phyloP scores from a whole-genome alignment of 2,888 invertebrate species.

The Adelognathus sp. region DNA sequence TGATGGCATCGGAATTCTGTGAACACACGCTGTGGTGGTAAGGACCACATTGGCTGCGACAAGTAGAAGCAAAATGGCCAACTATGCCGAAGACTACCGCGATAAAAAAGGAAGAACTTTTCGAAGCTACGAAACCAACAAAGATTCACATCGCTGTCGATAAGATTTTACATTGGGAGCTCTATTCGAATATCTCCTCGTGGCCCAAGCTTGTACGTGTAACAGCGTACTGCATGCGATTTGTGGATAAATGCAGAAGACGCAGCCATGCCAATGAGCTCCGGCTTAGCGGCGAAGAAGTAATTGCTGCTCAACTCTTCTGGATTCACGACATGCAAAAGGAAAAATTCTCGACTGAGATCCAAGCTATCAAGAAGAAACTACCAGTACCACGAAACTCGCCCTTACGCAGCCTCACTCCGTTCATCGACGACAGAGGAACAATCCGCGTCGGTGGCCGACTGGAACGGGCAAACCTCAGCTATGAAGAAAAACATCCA shows the following conservation, averaged over 20 bases:
- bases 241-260: background rate
- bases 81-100: slow-evolving; percentile 47
- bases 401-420: slow-evolving; percentile 1
- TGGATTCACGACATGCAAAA: background rate
- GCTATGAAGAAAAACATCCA: slow-evolving; percentile 26
- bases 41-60: slow-evolving; percentile 56
- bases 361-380: background rate
- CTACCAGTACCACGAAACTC: background rate
- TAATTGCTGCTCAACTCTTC: background rate
- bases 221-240: slow-evolving; percentile 14
- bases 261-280: background rate
- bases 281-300: background rate
- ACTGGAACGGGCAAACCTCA: slow-evolving; percentile 12
- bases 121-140: slow-evolving; percentile 57
- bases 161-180: background rate
- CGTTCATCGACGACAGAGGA: slow-evolving; percentile 12
- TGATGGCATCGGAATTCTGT: slow-evolving; percentile 47
- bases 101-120: too few relatives aligned
- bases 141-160: slow-evolving; percentile 39
- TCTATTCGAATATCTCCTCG: slow-evolving; percentile 15
- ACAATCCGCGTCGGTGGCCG: slow-evolving; percentile 38
- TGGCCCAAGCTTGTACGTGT: slow-evolving; percentile 25
- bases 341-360: background rate
- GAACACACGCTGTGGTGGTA: slow-evolving; percentile 56
- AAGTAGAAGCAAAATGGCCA: slow-evolving; percentile 29